Percentiles rank a stretch among this genome's conserved stretches.
Conservation (phyloP, 2,113 vertebrate genomes). For the Oenanthe melanoleuca region DNA sequence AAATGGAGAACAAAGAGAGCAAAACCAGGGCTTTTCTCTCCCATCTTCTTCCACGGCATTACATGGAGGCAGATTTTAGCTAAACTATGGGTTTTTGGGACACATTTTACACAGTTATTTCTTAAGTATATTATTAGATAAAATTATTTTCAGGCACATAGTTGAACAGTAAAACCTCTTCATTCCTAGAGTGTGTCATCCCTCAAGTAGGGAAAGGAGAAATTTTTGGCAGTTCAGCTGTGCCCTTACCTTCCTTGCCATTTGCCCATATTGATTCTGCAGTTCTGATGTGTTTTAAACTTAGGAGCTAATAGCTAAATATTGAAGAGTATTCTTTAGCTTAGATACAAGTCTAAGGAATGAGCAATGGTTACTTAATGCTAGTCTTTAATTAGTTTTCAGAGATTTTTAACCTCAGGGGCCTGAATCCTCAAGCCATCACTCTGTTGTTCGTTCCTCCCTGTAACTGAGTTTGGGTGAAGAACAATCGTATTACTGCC, state of each 20-base stretch:
- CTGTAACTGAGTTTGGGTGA: neutral
- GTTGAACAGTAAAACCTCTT: neutral
- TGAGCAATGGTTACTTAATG: neutral
- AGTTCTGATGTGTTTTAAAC: neutral
- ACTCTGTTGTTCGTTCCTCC: fast-evolving
- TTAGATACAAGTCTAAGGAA: neutral
- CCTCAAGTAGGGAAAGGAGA: neutral
- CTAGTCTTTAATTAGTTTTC: neutral
- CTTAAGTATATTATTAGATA: neutral
- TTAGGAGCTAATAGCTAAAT: neutral
- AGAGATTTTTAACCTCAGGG: neutral
- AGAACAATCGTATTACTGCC: neutral
- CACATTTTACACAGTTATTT: neutral
- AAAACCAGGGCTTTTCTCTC: neutral
- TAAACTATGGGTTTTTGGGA: neutral
- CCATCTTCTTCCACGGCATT: neutral
- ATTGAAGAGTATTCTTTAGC: neutral
- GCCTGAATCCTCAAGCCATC: neutral
- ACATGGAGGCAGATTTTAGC: neutral
- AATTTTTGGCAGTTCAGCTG: neutral
- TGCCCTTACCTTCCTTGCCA: neutral
- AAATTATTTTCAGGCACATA: neutral
- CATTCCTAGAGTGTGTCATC: neutral
- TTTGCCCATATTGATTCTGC: neutral
- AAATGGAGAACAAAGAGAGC: constrained; percentile 23